Percentiles rank a stretch among this genome's conserved stretches.
Evolutionary conservation across 2,113 vertebrate genomes (phyloP).

Genomic region (Guaruba guarouba): DNA sequence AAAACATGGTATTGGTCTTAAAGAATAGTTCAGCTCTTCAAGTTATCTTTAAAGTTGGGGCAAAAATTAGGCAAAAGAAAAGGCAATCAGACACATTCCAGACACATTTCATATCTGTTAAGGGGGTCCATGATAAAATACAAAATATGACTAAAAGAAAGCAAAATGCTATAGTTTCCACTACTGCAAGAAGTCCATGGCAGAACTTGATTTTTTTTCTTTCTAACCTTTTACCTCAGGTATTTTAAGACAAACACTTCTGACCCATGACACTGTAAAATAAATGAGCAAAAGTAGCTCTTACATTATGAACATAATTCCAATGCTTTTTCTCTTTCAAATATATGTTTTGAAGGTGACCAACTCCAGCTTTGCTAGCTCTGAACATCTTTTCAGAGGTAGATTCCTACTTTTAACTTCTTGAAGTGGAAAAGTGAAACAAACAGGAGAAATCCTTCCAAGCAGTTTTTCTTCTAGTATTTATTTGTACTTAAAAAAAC

Average conservation of each 20-base stretch:
- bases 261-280: background rate
- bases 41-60: background rate
- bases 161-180: background rate
- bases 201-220: background rate
- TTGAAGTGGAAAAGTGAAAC: background rate
- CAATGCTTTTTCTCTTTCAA: background rate
- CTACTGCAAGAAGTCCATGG: background rate
- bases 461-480: background rate
- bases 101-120: background rate
- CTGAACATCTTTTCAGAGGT: background rate
- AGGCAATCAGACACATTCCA: background rate
- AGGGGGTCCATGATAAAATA: background rate
- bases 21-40: background rate
- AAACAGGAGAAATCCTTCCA: background rate
- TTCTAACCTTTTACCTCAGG: background rate
- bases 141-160: background rate
- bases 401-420: background rate
- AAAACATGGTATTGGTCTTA: background rate
- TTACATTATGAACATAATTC: background rate
- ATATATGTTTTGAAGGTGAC: background rate
- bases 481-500: background rate
- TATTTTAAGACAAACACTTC: background rate
- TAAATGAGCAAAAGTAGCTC: background rate
- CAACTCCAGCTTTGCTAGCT: background rate
- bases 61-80: background rate